Percentiles rank a stretch among this genome's conserved stretches.
phyloP scores from a whole-genome alignment of 2,797 vertebrate species.

The Aulostomus chinensis region DNA sequence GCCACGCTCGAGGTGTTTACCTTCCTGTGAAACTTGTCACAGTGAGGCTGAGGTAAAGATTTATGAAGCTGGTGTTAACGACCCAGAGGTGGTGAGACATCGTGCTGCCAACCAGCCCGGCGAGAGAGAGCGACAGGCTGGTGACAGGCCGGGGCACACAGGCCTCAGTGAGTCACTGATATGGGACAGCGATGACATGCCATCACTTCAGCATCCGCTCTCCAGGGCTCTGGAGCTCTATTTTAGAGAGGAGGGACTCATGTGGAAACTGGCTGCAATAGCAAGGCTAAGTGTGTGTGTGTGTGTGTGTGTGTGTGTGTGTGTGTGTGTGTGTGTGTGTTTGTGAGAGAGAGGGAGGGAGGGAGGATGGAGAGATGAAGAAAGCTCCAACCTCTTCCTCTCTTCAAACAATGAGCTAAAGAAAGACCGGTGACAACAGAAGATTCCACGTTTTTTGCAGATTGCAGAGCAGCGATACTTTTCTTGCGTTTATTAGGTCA shows the following conservation, averaged over 20 bases:
- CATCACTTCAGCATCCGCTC: constrained; percentile 62
- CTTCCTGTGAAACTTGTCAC: constrained; percentile 9
- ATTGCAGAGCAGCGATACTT: too few relatives aligned
- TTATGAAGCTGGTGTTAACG: constrained; percentile 47
- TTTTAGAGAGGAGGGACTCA: constrained; percentile 38
- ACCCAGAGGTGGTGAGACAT: constrained; percentile 32
- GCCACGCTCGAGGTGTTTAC: constrained; percentile 7
- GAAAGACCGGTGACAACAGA: constrained; percentile 10
- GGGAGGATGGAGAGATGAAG: constrained; percentile 13
- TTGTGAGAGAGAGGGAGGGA: constrained; percentile 35
- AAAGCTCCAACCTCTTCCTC: neutral
- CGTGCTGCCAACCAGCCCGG: constrained; percentile 46
- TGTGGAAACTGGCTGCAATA: constrained; percentile 24
- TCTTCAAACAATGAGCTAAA: constrained; percentile 1
- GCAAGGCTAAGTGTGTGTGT: constrained; percentile 16
- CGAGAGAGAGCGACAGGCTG: constrained; percentile 63
- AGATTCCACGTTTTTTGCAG: too few relatives aligned
- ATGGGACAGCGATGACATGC: constrained; percentile 72
- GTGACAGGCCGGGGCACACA: constrained; percentile 69
- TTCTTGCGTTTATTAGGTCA: too few relatives aligned
- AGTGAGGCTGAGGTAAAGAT: neutral
- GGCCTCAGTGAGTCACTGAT: constrained; percentile 75
- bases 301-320: too few relatives aligned
- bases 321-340: too few relatives aligned
- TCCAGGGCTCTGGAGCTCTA: constrained; percentile 56